Evolutionary conservation across 1,140 invertebrate species (phyloP).

Genomic region (Nephila pilipes): DNA sequence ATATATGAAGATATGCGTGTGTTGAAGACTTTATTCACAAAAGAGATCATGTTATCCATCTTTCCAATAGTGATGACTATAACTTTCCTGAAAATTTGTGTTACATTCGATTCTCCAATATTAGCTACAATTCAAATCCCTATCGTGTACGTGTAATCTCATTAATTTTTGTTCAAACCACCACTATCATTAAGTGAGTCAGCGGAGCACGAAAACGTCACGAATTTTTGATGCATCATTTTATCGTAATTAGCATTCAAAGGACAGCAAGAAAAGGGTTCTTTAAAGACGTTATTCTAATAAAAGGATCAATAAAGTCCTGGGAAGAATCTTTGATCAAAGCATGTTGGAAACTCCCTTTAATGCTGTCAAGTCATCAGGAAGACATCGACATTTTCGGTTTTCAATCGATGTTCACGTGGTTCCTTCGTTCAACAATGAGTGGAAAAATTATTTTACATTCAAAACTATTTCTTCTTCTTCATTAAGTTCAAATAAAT

Average conservation of each 20-base stretch:
- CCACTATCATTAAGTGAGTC: conserved; percentile 24
- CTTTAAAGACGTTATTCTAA: conserved; percentile 19
- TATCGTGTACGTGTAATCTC: conserved; percentile 40
- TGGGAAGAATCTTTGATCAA: not conserved
- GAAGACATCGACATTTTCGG: not conserved
- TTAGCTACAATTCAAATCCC: not conserved
- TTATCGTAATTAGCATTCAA: conserved; percentile 43
- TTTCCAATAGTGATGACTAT: no score
- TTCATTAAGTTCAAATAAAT: no score
- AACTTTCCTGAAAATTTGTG: no score
- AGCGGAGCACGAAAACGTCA: conserved; percentile 31
- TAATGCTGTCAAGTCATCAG: not conserved
- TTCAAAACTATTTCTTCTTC: no score
- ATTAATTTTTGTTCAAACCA: conserved; percentile 40
- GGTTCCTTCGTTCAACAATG: no score
- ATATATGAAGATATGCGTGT: not conserved
- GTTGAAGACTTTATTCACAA: not conserved
- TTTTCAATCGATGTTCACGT: not conserved
- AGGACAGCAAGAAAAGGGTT: not conserved
- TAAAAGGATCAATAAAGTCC: conserved; percentile 16
- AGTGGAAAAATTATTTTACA: no score
- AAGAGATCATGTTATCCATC: not conserved
- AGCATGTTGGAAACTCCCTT: not conserved
- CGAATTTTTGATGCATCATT: conserved; percentile 51
- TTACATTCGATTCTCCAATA: not conserved